Evolutionary conservation across 2,797 vertebrate species (phyloP), one percentile per base, ranked within the genome.

Genomic region (Poliocrania exsul): DNA sequence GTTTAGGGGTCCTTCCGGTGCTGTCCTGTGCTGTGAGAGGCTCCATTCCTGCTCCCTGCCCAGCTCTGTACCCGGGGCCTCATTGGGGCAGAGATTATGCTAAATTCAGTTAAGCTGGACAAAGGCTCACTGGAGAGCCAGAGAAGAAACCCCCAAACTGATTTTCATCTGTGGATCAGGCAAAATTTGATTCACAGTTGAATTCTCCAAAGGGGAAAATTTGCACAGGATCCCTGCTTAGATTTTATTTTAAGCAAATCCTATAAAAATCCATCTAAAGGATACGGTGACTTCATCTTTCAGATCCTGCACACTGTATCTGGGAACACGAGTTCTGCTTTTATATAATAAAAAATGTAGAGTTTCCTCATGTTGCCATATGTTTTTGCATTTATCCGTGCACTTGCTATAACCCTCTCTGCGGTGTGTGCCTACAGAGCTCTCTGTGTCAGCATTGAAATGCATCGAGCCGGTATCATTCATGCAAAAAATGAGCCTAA

Each of bases 281-380:
- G 88, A 95, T 93, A 92, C 25, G 61, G 82, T 51, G 74, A 40
- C 90, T 93, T 86, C 96, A 89, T 95, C 86, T 53, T 77, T 95
- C 92, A 85, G 88, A 92, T 93, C 93, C 86, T 6, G 84, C 78
- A 29, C 49, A 2, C 75, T 67, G 78, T 69, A 88, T 65, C 71
- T 3, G 8, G 75, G 78, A 97, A 94, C 96, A 91, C 10, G 90
- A 94, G 90, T 93, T 96, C 88, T 83, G 94, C 84, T 95, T 94
- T 96, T 96, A 90, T 95, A 92, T 86, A 82, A 95, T 95, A 94
- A 96, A 94, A 90, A 88, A 93, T 94, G 95, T 77, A 81, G 93
- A 94, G 93, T 94, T 97, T 96, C 90, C 93, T 93, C 81, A 11
- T 95, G 94, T 97, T 97, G 94, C 96, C 95, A 92, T 97, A 93